phyloP scores from a whole-genome alignment of 2,888 invertebrate species.

The Drosophila monieri region DNA sequence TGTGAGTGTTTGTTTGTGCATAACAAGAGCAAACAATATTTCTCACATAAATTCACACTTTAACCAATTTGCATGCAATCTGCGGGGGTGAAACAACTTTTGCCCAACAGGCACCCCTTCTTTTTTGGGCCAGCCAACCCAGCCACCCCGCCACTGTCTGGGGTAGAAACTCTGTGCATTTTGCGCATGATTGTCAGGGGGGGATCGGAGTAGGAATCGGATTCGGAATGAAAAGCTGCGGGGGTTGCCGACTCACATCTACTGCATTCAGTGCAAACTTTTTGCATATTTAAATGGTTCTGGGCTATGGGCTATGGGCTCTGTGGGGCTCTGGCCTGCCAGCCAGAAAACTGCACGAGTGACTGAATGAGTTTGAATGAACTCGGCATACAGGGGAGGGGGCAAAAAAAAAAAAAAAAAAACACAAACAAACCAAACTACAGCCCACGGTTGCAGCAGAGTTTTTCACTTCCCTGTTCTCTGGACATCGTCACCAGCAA shows the following conservation, averaged over 20 bases:
- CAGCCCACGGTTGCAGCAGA: slow-evolving; percentile 36
- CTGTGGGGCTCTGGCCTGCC: slow-evolving; percentile 26
- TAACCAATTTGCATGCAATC: slow-evolving; percentile 81
- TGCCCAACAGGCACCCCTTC: slow-evolving; percentile 11
- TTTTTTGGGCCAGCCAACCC: slow-evolving; percentile 1
- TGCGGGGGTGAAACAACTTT: slow-evolving; percentile 69
- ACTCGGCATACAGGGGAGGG: slow-evolving; percentile 64
- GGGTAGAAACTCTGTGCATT: slow-evolving; percentile 36
- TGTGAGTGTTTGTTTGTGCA: slow-evolving; percentile 55
- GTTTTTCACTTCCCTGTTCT: slow-evolving; percentile 22
- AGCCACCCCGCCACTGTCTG: slow-evolving; percentile 1
- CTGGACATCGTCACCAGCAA: slow-evolving; percentile 42
- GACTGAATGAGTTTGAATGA: slow-evolving; percentile 80
- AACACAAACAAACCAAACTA: slow-evolving; percentile 18
- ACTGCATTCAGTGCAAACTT: slow-evolving; percentile 69
- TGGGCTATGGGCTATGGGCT: slow-evolving; percentile 16
- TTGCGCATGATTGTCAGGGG: slow-evolving; percentile 51
- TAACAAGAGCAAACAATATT: slow-evolving; percentile 82
- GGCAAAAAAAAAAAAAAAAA: slow-evolving; percentile 18
- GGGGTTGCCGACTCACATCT: slow-evolving; percentile 41
- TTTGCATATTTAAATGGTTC: slow-evolving; percentile 75
- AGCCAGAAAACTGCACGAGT: slow-evolving; percentile 59
- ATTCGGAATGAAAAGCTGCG: slow-evolving; percentile 3
- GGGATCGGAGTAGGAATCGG: slow-evolving; percentile 1
- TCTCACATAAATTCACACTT: slow-evolving; percentile 84